phyloP scores from a whole-genome alignment of 2,888 invertebrate species.

The Dynastes maya region DNA sequence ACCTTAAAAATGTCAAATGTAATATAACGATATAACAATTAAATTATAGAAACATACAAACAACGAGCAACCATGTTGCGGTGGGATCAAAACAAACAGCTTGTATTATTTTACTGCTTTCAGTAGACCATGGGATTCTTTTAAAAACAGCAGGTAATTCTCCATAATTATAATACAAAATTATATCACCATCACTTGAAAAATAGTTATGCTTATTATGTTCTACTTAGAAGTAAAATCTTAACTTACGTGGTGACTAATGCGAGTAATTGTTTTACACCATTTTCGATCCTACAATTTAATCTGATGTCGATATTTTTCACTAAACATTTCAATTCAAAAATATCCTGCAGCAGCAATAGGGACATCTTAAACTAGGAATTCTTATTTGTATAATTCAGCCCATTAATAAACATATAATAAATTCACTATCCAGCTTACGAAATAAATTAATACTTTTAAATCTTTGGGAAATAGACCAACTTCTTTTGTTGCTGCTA shows the following conservation, averaged over 20 bases:
- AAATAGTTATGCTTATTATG: neutral
- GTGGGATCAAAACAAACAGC: slow-evolving; percentile 89
- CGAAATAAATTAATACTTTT: neutral
- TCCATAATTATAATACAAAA: slow-evolving; percentile 68
- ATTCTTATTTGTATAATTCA: slow-evolving; percentile 20
- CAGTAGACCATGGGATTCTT: slow-evolving; percentile 68
- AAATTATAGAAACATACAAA: slow-evolving; percentile 70
- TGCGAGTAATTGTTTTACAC: slow-evolving; percentile 68
- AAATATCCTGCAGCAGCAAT: slow-evolving; percentile 64
- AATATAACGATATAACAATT: slow-evolving; percentile 50
- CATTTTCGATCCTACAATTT: slow-evolving; percentile 68
- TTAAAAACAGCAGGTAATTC: slow-evolving; percentile 67
- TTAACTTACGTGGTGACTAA: slow-evolving; percentile 65
- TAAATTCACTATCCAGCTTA: neutral
- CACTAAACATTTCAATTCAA: slow-evolving; percentile 67
- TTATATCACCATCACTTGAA: slow-evolving; percentile 67
- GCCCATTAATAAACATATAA: slow-evolving; percentile 20
- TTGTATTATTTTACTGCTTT: slow-evolving; percentile 72
- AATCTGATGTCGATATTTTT: slow-evolving; percentile 67
- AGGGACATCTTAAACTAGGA: slow-evolving; percentile 51
- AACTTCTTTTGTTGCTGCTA: neutral
- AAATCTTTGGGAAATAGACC: neutral
- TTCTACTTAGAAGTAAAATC: neutral
- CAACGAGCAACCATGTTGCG: slow-evolving; percentile 83
- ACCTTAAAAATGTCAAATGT: slow-evolving; percentile 64